A percentile compares a stretch with the other conserved stretches of the same genome.
These are phyloP conservation scores for Atta cephalotes DNA, from an alignment of 1,140 invertebrate genomes.

Conservation along the genomic window DNA sequence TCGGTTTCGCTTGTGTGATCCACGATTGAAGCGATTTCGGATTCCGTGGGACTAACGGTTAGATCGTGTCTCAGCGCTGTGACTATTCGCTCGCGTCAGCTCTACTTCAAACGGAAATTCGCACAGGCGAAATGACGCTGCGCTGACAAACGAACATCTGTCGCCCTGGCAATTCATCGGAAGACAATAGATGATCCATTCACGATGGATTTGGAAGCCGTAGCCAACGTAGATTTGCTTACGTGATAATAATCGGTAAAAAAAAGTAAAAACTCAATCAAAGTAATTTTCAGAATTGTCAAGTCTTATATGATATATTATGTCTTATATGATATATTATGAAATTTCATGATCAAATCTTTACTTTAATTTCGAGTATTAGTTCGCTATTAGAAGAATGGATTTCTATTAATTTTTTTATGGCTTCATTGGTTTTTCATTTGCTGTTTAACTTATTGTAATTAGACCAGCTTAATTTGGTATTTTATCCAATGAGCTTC, in stretches of 20 bases:
- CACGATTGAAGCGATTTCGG: constrained; percentile 73
- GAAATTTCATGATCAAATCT: constrained; percentile 8
- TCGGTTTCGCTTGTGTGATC: constrained; percentile 76
- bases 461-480: no score
- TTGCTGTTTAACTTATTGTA: no score
- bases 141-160: constrained; percentile 33
- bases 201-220: neutral
- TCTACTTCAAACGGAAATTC: constrained; percentile 12
- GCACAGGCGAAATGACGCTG: constrained; percentile 2
- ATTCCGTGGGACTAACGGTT: constrained; percentile 7
- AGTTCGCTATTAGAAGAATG: no score
- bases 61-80: constrained; percentile 20
- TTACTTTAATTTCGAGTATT: neutral
- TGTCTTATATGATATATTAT: no score
- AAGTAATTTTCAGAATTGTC: neutral
- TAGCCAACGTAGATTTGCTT: neutral
- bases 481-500: no score
- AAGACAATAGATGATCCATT: constrained; percentile 50
- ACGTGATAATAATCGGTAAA: neutral
- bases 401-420: no score
- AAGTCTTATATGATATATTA: neutral
- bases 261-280: neutral
- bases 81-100: constrained; percentile 26
- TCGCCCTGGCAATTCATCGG: constrained; percentile 39
- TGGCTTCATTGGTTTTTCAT: no score